A percentile compares a stretch with the other conserved stretches of the same genome.
Conservation (phyloP, 2,113 vertebrate species). For the Felis catus region DNA sequence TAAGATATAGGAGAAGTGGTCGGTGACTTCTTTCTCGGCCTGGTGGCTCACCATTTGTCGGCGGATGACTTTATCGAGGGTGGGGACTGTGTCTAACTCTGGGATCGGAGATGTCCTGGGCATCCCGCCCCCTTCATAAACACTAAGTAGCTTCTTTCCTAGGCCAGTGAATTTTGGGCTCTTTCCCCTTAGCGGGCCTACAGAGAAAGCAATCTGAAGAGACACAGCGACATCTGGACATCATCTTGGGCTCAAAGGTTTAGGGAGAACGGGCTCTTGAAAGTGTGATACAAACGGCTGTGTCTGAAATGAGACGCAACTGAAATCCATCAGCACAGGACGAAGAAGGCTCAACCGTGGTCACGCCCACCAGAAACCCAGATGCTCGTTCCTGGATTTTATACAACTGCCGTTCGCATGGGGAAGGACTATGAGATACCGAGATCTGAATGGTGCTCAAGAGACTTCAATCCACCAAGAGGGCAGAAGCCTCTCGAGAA, state of each 20-base stretch:
- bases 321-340: background rate
- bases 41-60: background rate
- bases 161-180: background rate
- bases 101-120: conserved; percentile 15
- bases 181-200: conserved; percentile 21
- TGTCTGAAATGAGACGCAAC: background rate
- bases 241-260: background rate
- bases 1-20: background rate
- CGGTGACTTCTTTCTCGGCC: background rate
- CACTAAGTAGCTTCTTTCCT: conserved; percentile 12
- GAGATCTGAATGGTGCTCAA: background rate
- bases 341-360: background rate
- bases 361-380: background rate
- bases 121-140: conserved; percentile 30
- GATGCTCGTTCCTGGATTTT: background rate
- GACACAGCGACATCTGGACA: background rate
- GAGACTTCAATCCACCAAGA: background rate
- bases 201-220: conserved; percentile 37
- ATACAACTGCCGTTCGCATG: background rate
- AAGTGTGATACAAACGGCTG: background rate
- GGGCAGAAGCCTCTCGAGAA: background rate
- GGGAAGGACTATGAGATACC: background rate
- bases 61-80: background rate
- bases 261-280: background rate
- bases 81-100: background rate